A percentile compares a stretch with the other conserved stretches of the same genome.
These are phyloP conservation scores for Neomonachus schauinslandi DNA, from an alignment of 2,113 vertebrate species.

Conservation along the genomic window DNA sequence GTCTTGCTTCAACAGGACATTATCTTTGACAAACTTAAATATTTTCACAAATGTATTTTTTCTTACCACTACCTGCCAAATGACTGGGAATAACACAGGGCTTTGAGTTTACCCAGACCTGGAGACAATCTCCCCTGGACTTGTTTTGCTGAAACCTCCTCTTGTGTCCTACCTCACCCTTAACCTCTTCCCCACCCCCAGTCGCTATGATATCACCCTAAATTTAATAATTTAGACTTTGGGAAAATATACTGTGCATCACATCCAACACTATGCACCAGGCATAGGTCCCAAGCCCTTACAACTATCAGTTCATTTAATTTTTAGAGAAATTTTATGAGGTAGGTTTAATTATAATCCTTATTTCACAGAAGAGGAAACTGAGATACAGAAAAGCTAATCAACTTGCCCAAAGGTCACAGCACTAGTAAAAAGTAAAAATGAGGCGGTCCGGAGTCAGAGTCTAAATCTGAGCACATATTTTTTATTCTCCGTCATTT, in stretches of 20 bases:
- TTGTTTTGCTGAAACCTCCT: not conserved
- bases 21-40: not conserved
- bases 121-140: rapidly evolving
- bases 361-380: not conserved
- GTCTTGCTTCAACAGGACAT: not conserved
- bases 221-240: not conserved
- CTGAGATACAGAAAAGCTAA: not conserved
- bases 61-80: not conserved
- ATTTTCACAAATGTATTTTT: not conserved
- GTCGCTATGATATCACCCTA: not conserved
- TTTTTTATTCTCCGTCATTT: not conserved
- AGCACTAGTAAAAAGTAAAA: slow-evolving; percentile 8
- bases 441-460: not conserved
- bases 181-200: not conserved
- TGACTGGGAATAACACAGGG: not conserved
- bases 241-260: not conserved
- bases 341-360: not conserved
- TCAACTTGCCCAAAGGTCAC: not conserved
- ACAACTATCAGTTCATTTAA: not conserved
- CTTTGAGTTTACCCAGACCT: not conserved
- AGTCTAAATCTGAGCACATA: not conserved
- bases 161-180: not conserved
- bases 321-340: not conserved
- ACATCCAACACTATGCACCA: not conserved
- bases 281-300: not conserved